Base-by-base conservation (phyloP, 2,113 vertebrate genomes). In the Acrocephalus arundinaceus region DNA sequence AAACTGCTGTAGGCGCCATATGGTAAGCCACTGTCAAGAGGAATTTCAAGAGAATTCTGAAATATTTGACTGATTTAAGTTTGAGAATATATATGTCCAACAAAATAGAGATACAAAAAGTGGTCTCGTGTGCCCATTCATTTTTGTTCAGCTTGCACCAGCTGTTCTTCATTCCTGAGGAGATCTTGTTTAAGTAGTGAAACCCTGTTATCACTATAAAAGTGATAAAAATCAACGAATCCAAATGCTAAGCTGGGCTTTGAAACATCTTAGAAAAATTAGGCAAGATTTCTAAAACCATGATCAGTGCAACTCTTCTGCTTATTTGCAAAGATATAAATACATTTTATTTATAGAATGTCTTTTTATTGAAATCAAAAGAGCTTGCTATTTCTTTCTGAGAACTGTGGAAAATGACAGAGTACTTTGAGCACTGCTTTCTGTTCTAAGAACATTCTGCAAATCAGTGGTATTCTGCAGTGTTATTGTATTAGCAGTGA, bases 301-400 rank as follows among this genome's bases (percentile, higher is more conserved):
- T 90, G 88, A 96, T 94, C 95, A 94, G 67, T 95, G 63, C 66
- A 93, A 92, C n/a, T 92, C 85, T 94, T 96, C 55, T 83, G 87
- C 93, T 93, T 96, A 88, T 95, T 95, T 93, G 80, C 80, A 85
- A 95, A 74, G 95, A 63, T 95, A 95, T 96, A 97, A 97, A 97
- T 96, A 95, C 3, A 84, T 90, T 93, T 96, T 96, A 94, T 95
- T 96, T 97, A 95, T 95, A 95, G 89, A 95, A 87, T 76, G 74
- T 52, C 25, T 89, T 87, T 96, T 91, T 90, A 93, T 77, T 90
- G 86, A 87, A 84, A 89, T 84, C 46, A 93, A 68, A 93, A 94
- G 83, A 88, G 68, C 63, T 90, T 94, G 85, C 80, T 83, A 31
- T 86, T 94, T 97, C 61, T 73, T 96, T 86, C 51, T 46, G 78